A percentile compares a stretch with the other conserved stretches of the same genome.
Evolutionary conservation across 2,888 invertebrate genomes (phyloP).

Genomic region (Ichneumoninae sp.): DNA sequence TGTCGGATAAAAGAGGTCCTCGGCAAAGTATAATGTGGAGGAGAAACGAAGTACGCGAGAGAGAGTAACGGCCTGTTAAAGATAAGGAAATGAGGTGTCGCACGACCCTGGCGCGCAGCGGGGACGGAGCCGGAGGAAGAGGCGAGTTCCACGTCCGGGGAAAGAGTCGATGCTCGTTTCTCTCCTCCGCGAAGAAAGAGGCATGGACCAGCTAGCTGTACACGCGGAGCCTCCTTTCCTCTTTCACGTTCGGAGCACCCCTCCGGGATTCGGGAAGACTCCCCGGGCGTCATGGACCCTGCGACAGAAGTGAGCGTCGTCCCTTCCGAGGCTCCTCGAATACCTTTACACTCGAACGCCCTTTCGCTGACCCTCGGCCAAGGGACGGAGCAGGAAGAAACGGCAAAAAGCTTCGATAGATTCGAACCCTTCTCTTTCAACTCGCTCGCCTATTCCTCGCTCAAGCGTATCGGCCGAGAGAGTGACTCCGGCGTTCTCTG

Average conservation of each 20-base stretch:
- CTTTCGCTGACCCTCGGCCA: constrained; percentile 73
- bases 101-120: constrained; percentile 68
- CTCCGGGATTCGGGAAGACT: constrained; percentile 74
- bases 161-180: constrained; percentile 51
- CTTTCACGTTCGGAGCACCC: constrained; percentile 65
- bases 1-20: constrained; percentile 56
- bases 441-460: constrained; percentile 34
- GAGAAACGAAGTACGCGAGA: constrained; percentile 64
- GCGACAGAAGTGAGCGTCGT: constrained; percentile 65
- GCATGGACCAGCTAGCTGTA: constrained; percentile 42
- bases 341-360: constrained; percentile 83
- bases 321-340: constrained; percentile 75
- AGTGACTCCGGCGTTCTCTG: constrained; percentile 59
- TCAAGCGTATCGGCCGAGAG: constrained; percentile 48
- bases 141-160: constrained; percentile 37
- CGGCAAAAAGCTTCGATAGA: constrained; percentile 47
- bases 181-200: constrained; percentile 25
- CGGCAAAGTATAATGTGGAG: constrained; percentile 32
- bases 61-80: constrained; percentile 83
- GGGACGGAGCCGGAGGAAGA: constrained; percentile 56
- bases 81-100: constrained; percentile 85
- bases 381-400: not conserved
- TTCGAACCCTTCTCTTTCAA: constrained; percentile 55
- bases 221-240: constrained; percentile 61
- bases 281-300: constrained; percentile 47